These are phyloP conservation scores for Antechinus stuartii DNA, from an alignment of 2,113 vertebrate species.

Conservation along the genomic window DNA sequence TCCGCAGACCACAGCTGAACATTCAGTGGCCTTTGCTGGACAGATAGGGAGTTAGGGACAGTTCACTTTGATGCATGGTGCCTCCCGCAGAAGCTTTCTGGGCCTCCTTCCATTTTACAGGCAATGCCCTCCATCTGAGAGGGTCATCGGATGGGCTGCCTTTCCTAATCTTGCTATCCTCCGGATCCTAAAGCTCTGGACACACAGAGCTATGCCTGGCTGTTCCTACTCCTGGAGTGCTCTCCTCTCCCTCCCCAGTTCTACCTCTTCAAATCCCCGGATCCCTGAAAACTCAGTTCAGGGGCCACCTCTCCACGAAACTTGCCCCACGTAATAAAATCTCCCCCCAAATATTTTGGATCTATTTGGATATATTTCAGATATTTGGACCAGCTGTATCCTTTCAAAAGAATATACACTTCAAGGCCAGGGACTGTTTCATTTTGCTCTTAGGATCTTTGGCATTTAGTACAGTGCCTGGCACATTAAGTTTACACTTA, in stretches of 20 bases:
- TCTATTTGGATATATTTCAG: neutral
- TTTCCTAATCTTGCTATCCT: neutral
- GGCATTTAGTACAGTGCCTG: neutral
- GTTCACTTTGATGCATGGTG: neutral
- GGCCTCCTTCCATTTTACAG: neutral
- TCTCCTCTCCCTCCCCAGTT: neutral
- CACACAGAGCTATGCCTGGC: neutral
- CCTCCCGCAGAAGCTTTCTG: no score
- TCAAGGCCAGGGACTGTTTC: neutral
- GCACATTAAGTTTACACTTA: conserved; percentile 40
- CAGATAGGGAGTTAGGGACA: neutral
- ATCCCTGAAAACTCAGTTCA: neutral
- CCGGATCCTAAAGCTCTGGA: neutral
- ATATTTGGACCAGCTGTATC: neutral
- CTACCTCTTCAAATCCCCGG: neutral
- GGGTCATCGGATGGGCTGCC: neutral
- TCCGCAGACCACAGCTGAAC: neutral
- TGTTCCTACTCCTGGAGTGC: neutral
- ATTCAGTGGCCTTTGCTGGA: neutral
- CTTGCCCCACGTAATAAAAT: neutral
- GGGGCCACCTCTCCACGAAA: neutral
- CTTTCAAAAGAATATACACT: neutral
- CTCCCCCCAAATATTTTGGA: neutral
- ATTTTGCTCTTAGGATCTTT: neutral
- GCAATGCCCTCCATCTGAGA: neutral